Evolutionary conservation across 2,888 invertebrate species (phyloP).

Genomic region (Metalampra italica): DNA sequence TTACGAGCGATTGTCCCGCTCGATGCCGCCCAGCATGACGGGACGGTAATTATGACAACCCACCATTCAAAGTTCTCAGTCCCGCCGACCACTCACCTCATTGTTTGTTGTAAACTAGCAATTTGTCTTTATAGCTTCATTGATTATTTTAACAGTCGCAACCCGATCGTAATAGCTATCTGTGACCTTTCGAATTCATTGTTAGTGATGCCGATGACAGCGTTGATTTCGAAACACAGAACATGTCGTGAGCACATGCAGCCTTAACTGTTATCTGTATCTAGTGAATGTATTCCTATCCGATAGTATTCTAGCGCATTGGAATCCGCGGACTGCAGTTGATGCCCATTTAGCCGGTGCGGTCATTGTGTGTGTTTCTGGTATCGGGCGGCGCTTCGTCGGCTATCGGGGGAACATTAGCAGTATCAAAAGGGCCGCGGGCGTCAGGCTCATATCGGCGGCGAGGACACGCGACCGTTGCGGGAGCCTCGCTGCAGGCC

Average conservation of each 20-base stretch:
- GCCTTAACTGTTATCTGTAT: slow-evolving; percentile 48
- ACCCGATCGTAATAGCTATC: slow-evolving; percentile 6
- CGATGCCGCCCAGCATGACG: slow-evolving; percentile 24
- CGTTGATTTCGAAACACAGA: slow-evolving; percentile 1
- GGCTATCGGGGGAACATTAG: slow-evolving; percentile 66
- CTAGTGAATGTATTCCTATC: slow-evolving; percentile 40
- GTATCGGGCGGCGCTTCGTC: slow-evolving; percentile 51
- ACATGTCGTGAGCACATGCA: slow-evolving; percentile 22
- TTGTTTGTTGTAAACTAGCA: slow-evolving; percentile 25
- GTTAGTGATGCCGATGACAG: slow-evolving; percentile 8
- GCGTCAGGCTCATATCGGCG: slow-evolving; percentile 68
- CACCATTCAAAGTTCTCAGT: slow-evolving; percentile 27
- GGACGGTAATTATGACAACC: slow-evolving; percentile 37
- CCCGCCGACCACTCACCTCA: slow-evolving; percentile 21
- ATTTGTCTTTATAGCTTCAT: slow-evolving; percentile 29
- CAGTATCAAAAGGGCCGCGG: slow-evolving; percentile 74
- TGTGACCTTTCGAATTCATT: slow-evolving; percentile 10
- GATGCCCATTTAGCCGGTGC: slow-evolving; percentile 58
- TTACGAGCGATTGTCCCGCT: slow-evolving; percentile 49
- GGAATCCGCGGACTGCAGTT: slow-evolving; percentile 47
- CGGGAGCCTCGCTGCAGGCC: slow-evolving; percentile 61
- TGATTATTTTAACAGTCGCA: slow-evolving; percentile 19
- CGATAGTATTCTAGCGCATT: slow-evolving; percentile 34
- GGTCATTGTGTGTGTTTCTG: slow-evolving; percentile 62
- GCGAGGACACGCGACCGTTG: slow-evolving; percentile 62